Conservation (phyloP, 2,888 invertebrate species). For the Eucera pruinosa region DNA sequence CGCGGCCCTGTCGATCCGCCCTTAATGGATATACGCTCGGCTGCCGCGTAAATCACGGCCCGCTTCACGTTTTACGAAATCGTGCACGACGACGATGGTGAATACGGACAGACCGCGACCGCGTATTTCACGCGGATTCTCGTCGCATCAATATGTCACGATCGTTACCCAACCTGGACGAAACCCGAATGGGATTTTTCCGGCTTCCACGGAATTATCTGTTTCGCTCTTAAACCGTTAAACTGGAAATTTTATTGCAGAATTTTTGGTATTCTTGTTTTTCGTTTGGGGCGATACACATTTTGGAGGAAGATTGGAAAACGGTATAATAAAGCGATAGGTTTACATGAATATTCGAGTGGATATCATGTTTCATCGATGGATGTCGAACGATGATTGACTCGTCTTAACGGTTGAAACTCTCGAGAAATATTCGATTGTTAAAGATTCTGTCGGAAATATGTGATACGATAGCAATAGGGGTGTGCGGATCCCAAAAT, state of each 20-base stretch:
- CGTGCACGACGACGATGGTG: conserved; percentile 26
- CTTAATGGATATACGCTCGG: conserved; percentile 26
- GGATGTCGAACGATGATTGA: no score
- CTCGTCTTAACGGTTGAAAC: no score
- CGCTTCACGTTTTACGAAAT: conserved; percentile 51
- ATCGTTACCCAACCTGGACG: conserved; percentile 17
- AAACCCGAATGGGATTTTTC: conserved; percentile 34
- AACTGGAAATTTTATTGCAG: neutral
- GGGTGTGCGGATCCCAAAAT: no score
- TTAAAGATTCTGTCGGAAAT: no score
- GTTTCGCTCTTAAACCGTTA: neutral
- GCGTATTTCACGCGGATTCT: conserved; percentile 42
- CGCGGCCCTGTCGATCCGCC: neutral
- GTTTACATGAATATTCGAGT: no score
- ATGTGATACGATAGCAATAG: no score
- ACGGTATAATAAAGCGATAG: no score
- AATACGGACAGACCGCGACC: conserved; percentile 20
- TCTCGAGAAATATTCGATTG: no score
- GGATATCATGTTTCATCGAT: no score
- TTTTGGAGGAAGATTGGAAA: no score
- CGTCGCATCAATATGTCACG: conserved; percentile 37
- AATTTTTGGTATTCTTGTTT: neutral
- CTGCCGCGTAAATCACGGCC: conserved; percentile 16
- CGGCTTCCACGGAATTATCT: neutral
- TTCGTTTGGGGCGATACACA: no score